A percentile compares a stretch with the other conserved stretches of the same genome.
Evolutionary conservation across 2,888 invertebrate genomes (phyloP).

Genomic region (Drosophila histrio): DNA sequence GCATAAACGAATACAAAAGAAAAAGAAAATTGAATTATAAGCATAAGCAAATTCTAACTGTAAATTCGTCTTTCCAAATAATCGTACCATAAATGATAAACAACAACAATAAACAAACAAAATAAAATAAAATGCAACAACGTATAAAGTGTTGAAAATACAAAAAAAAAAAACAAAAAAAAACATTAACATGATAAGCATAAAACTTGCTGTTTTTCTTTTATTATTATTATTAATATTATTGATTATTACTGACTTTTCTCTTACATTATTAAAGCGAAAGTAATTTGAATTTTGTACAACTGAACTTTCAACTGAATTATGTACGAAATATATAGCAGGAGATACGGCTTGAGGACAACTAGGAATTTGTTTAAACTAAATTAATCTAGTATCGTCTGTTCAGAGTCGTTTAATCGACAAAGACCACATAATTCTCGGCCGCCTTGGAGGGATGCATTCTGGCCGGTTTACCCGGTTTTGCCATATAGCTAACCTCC

Average conservation of each 20-base stretch:
- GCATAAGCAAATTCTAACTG: slow-evolving; percentile 62
- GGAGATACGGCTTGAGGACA: background rate
- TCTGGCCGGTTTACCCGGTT: slow-evolving; percentile 32
- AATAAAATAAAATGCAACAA: slow-evolving; percentile 48
- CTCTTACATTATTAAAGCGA: slow-evolving; percentile 40
- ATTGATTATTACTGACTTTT: slow-evolving; percentile 13
- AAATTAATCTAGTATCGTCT: background rate
- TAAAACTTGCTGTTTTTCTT: slow-evolving; percentile 25
- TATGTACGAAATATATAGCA: background rate
- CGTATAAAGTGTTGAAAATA: slow-evolving; percentile 32
- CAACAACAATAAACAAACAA: slow-evolving; percentile 20
- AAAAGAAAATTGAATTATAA: slow-evolving; percentile 31
- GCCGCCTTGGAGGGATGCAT: slow-evolving; percentile 80
- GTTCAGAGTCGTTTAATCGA: slow-evolving; percentile 52
- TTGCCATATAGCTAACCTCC: slow-evolving; percentile 20
- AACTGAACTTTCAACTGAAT: slow-evolving; percentile 41
- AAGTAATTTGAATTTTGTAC: slow-evolving; percentile 44
- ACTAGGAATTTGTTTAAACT: background rate
- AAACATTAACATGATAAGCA: slow-evolving; percentile 35
- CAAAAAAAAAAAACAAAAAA: slow-evolving; percentile 15
- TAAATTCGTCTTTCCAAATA: slow-evolving; percentile 76
- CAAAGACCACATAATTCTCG: slow-evolving; percentile 68
- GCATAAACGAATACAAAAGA: slow-evolving; percentile 19
- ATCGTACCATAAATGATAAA: slow-evolving; percentile 48
- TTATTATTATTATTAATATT: slow-evolving; percentile 20